phyloP scores from a whole-genome alignment of 2,797 vertebrate genomes.

The Hirundo rustica region DNA sequence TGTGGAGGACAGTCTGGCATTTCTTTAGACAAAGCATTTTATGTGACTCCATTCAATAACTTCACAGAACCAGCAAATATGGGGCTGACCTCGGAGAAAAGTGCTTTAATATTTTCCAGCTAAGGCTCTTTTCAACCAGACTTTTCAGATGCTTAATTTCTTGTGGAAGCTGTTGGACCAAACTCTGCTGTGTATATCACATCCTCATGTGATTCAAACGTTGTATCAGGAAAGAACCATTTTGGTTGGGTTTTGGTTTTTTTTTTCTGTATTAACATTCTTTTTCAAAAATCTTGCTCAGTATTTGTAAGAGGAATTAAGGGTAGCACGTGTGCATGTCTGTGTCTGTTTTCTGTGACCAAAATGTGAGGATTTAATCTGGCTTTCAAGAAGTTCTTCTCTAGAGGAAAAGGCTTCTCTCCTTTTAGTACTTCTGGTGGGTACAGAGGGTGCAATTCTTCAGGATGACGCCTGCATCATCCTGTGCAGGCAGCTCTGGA shows the following conservation, averaged over 20 bases:
- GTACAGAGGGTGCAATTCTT: not conserved
- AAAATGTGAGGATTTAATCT: not conserved
- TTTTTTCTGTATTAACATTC: not conserved
- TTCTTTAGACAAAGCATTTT: not conserved
- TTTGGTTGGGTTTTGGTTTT: accelerated
- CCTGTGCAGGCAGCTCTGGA: not conserved
- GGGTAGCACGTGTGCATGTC: not conserved
- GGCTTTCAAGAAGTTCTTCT: not conserved
- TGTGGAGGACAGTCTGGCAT: not conserved
- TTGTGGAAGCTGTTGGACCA: not conserved
- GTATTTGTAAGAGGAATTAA: not conserved
- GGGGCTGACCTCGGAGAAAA: not conserved
- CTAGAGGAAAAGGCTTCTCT: not conserved
- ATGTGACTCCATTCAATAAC: not conserved
- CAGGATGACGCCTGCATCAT: accelerated
- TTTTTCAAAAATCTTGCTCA: not conserved
- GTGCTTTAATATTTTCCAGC: not conserved
- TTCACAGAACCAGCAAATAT: not conserved
- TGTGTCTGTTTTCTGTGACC: not conserved
- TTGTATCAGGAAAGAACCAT: not conserved
- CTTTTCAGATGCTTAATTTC: not conserved
- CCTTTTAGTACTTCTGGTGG: not conserved
- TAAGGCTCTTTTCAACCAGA: not conserved
- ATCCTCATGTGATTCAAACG: not conserved
- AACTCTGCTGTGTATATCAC: not conserved